Percentiles rank a stretch among this genome's conserved stretches.
Evolutionary conservation across 2,113 vertebrate species (phyloP).

Genomic region (Sinocyclocheilus anshuiensis): DNA sequence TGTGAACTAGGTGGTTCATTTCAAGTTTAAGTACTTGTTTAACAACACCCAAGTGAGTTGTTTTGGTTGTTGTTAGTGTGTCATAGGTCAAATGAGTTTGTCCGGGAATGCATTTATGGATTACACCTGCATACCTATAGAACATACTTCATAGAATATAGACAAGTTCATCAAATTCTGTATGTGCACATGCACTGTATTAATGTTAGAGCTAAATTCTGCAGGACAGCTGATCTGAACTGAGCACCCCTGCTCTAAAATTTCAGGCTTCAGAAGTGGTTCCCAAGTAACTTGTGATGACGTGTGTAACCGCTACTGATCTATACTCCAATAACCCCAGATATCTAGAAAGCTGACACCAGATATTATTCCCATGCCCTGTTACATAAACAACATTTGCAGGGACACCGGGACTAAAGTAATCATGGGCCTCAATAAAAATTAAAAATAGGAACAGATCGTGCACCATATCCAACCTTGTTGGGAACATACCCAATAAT

Average conservation of each 20-base stretch:
- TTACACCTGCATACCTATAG: background rate
- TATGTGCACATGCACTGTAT: background rate
- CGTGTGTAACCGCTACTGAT: background rate
- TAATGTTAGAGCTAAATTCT: background rate
- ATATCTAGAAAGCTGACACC: constrained; percentile 20
- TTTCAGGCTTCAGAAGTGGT: background rate
- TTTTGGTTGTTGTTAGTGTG: background rate
- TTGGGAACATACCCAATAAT: constrained; percentile 86
- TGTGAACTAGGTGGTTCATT: background rate
- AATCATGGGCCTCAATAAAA: background rate
- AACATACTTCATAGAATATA: background rate
- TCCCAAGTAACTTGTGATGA: constrained; percentile 1
- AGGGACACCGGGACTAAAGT: background rate
- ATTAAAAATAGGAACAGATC: background rate
- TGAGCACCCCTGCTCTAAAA: background rate
- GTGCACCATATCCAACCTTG: background rate
- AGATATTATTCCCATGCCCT: constrained; percentile 29
- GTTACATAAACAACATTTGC: constrained; percentile 17
- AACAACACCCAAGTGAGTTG: background rate
- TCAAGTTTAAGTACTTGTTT: background rate
- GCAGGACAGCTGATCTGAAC: background rate
- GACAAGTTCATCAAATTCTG: background rate
- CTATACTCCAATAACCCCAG: constrained; percentile 18
- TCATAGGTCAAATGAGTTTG: background rate
- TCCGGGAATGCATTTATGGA: background rate